Conservation (phyloP, 1,140 invertebrate genomes). For the Conopomorpha cramerella region DNA sequence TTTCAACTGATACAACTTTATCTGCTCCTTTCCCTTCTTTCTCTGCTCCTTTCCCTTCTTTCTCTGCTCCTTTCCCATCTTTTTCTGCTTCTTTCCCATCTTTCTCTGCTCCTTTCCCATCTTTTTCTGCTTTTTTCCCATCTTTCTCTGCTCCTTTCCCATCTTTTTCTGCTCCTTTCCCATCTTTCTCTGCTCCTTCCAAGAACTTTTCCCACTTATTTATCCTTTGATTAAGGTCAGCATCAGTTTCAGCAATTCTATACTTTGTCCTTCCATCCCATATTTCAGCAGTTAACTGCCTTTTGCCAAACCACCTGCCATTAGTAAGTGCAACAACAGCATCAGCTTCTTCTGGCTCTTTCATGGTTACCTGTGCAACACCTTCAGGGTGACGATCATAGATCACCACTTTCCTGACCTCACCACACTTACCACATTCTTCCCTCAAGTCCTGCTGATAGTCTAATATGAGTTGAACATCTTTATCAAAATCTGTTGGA, state of each 20-base stretch:
- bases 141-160: no score
- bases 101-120: no score
- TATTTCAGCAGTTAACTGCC: conserved; percentile 81
- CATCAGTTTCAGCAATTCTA: conserved; percentile 89
- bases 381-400: conserved; percentile 96
- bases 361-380: conserved; percentile 90
- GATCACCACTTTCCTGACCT: conserved; percentile 89
- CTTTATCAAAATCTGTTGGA: conserved; percentile 86
- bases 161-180: no score
- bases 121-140: no score
- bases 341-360: conserved; percentile 89
- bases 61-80: no score
- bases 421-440: conserved; percentile 90
- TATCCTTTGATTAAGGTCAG: conserved; percentile 79
- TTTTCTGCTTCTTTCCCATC: no score
- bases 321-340: conserved; percentile 86
- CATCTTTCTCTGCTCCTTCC: conserved; percentile 54
- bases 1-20: no score
- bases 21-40: no score
- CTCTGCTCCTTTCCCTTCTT: no score
- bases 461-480: conserved; percentile 87
- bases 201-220: conserved; percentile 89
- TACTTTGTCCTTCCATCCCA: conserved; percentile 98
- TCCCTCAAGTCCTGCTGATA: conserved; percentile 89
- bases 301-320: conserved; percentile 88